Conservation (phyloP, 2,888 invertebrate genomes). For the Ametastegia equiseti region DNA sequence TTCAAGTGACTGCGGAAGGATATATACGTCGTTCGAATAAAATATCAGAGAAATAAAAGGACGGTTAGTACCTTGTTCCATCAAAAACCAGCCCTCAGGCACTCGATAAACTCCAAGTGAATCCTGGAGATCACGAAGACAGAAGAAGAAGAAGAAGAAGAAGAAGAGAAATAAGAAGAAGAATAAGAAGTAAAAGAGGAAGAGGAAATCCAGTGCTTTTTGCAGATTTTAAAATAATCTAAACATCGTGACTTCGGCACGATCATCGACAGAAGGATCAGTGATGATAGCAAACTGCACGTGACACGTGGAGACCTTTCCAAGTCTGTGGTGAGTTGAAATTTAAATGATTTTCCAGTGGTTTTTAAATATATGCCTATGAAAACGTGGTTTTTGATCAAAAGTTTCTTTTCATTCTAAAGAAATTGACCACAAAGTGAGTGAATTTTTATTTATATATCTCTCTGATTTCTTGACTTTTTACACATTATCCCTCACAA, state of each 20-base stretch:
- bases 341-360: neutral
- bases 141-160: neutral
- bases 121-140: neutral
- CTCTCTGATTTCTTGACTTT: too few relatives aligned
- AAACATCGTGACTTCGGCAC: constrained; percentile 32
- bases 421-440: too few relatives aligned
- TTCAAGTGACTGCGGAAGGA: neutral
- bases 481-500: too few relatives aligned
- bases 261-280: constrained; percentile 35
- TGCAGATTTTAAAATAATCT: neutral
- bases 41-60: neutral
- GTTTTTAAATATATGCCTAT: too few relatives aligned
- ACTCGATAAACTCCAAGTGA: neutral
- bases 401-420: too few relatives aligned
- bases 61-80: neutral
- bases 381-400: too few relatives aligned
- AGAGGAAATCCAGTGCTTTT: neutral
- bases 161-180: neutral
- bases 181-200: too few relatives aligned
- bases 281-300: constrained; percentile 63
- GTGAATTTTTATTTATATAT: too few relatives aligned
- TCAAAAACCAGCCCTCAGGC: neutral
- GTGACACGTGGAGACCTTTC: constrained; percentile 68
- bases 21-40: neutral
- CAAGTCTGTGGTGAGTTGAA: constrained; percentile 57